phyloP scores from a whole-genome alignment of 2,113 vertebrate species.

The Pygathrix nemaeus region DNA sequence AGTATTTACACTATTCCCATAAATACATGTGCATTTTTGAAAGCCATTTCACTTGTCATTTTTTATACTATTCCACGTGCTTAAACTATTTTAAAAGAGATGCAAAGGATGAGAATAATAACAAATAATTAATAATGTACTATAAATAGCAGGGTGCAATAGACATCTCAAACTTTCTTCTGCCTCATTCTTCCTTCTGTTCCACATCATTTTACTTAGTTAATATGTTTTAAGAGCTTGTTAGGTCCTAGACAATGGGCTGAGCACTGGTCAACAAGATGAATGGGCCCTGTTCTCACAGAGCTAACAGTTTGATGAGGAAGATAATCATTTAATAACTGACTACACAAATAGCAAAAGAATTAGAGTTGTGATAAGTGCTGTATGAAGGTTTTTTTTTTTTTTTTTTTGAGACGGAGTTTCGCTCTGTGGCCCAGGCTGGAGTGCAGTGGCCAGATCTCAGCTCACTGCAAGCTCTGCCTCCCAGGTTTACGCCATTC shows the following conservation, averaged over 20 bases:
- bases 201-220: not conserved
- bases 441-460: too few species aligned
- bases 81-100: not conserved
- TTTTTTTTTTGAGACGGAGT: too few species aligned
- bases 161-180: not conserved
- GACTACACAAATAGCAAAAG: not conserved
- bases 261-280: not conserved
- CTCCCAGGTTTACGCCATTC: too few species aligned
- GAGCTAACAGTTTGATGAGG: not conserved
- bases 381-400: too few species aligned
- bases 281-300: not conserved
- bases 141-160: not conserved
- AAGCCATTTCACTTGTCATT: too few species aligned
- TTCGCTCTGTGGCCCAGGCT: too few species aligned
- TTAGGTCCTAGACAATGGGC: not conserved
- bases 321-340: not conserved
- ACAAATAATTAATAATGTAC: not conserved
- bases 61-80: not conserved
- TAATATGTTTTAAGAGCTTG: not conserved
- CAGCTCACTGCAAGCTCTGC: too few species aligned
- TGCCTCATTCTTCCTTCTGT: not conserved
- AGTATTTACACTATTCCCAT: too few species aligned
- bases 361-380: not conserved
- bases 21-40: not conserved
- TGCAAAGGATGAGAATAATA: not conserved